These are phyloP conservation scores for Temnothorax longispinosus DNA, from an alignment of 1,140 invertebrate species.

Conservation along the genomic window DNA sequence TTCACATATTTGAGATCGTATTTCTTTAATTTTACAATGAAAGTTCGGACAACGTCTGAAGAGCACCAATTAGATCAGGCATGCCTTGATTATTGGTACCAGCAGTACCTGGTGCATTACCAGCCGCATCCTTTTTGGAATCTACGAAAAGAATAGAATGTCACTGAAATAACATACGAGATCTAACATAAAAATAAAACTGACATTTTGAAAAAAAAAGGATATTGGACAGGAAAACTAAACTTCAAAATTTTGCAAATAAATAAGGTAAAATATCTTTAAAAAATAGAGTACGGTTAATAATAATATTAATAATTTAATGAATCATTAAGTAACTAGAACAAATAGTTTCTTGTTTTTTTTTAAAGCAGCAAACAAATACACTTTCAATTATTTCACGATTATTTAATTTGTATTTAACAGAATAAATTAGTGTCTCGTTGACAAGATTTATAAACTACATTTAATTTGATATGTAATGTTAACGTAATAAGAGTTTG, in stretches of 20 bases:
- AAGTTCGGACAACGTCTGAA: constrained; percentile 89
- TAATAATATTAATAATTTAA: neutral
- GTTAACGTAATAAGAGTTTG: neutral
- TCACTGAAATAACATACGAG: neutral
- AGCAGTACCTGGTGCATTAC: constrained; percentile 74
- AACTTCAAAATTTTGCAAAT: neutral
- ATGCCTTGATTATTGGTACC: constrained; percentile 85
- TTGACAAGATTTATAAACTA: neutral
- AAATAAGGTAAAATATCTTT: neutral
- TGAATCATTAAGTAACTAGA: neutral
- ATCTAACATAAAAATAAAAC: neutral
- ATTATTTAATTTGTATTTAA: neutral
- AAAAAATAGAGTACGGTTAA: neutral
- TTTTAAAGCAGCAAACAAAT: neutral
- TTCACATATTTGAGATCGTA: too few relatives aligned
- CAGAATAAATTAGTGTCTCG: neutral
- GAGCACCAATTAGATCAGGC: constrained; percentile 94
- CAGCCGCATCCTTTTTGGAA: constrained; percentile 85
- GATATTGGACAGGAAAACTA: neutral
- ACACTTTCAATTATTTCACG: neutral
- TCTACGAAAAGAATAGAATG: constrained; percentile 78
- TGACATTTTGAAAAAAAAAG: neutral
- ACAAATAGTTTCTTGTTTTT: neutral
- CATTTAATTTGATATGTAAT: neutral
- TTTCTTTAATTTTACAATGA: too few relatives aligned